Evolutionary conservation across 1,140 invertebrate species (phyloP), one percentile per base, ranked within the genome.

Genomic region (Zaprionus inermis): DNA sequence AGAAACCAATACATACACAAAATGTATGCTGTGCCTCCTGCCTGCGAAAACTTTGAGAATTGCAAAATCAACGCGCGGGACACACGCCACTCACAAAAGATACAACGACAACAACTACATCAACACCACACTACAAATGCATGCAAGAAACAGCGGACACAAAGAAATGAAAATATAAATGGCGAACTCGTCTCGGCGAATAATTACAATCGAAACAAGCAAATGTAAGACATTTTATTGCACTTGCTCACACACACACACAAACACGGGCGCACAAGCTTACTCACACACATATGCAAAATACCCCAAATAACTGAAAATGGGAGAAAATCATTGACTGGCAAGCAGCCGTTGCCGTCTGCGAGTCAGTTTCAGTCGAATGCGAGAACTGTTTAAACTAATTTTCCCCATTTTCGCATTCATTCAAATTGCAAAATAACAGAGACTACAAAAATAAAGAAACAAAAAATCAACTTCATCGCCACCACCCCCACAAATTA

Each of bases 1-100:
- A 63, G 60, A 64, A 67, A 83, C 79, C 73, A 86, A 89, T 78
- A 88, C 84, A 88, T 84, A 88, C 83, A 88, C 83, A 88, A 88
- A 82, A 88, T 88, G 44, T 83, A 86, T 86, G 73, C 76, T 76
- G 57, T 18, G 20, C 20, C 54, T 55, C 51, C 51, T 54, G 68
- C 38, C 41, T 65, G 73, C 51, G 69, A 76, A 76, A 72, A 72
- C 11, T 54, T 71, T 54, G 41, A 64, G 46, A 57, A 74, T 65
- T 75, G 72, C 68, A 77, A 76, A 68, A 72, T 76, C 68, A 72
- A 76, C 60, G 70, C 57, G 57, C 70, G 70, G 63, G 76, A 79
- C 67, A 66, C 80, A 79, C 73, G 71, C 76, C 72, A 86, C 58
- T 58, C 75, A 83, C 66, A 72, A 75, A 68, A 74, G 67, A 58